Conservation (phyloP, 2,888 invertebrate genomes). For the Lasius platythorax region DNA sequence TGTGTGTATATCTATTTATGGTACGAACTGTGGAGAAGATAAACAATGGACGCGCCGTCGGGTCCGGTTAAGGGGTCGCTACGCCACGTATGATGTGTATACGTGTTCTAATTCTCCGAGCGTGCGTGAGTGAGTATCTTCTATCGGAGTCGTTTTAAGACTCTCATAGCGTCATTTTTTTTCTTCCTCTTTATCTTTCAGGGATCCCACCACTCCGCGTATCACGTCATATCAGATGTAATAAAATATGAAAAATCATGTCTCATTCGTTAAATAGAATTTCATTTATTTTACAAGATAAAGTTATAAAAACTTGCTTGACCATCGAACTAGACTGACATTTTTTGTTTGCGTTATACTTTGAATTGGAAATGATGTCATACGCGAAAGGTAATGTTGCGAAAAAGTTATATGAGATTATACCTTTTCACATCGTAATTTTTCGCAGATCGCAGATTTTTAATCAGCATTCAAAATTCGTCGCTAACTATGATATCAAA, state of each 20-base stretch:
- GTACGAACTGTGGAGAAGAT: conserved; percentile 66
- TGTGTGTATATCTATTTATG: conserved; percentile 68
- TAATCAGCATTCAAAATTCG: neutral
- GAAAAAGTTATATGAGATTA: conserved; percentile 12
- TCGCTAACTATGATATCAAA: neutral
- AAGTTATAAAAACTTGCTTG: conserved; percentile 4
- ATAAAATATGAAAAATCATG: conserved; percentile 8
- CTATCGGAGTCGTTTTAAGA: conserved; percentile 12
- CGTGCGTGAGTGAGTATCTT: conserved; percentile 25
- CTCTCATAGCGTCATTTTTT: neutral
- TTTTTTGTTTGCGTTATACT: neutral
- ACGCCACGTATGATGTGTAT: conserved; percentile 51
- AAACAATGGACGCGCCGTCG: conserved; percentile 70
- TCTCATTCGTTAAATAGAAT: neutral
- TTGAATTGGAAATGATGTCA: conserved; percentile 5
- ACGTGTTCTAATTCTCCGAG: conserved; percentile 48
- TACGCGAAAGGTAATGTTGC: neutral
- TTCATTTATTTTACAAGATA: conserved; percentile 12
- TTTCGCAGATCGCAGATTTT: neutral
- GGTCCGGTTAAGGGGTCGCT: conserved; percentile 63
- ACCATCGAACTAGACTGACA: neutral
- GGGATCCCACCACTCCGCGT: neutral
- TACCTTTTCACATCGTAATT: neutral
- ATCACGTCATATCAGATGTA: neutral
- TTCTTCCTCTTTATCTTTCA: neutral